Evolutionary conservation across 2,113 vertebrate genomes (phyloP), one percentile per base, ranked within the genome.

Genomic region (Silurus glanis): DNA sequence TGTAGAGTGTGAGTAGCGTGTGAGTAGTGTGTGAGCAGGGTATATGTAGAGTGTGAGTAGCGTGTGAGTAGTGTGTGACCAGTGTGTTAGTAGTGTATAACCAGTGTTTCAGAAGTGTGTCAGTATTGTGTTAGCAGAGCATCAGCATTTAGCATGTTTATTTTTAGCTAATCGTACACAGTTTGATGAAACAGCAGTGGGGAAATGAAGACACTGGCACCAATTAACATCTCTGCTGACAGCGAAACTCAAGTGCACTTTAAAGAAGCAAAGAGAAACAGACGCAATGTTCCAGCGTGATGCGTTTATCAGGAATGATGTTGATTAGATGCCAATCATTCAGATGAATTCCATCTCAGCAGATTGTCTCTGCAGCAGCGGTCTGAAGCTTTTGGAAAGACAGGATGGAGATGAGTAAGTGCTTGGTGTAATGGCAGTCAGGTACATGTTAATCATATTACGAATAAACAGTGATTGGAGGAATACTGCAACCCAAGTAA

Each of bases 391-490:
- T 55, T 25, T 55, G 12, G 13, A 53, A 76, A 13, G 49, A 53
- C n/a, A 25, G 74, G 51, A 16, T 6, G 4, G 23, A 76, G 49
- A 53, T 55, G 51, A 55, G 55, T 56, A 56, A 56, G 55, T 56
- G 55, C 53, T 7, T 8, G 9, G 51, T 0, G 12, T 76, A 55
- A 37, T 80, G 55, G 78, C 25, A 21, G 55, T 14, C 55, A 59
- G 55, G 55, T 80, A 16, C 78, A 59, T 80, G 55, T 37, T 80
- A 59, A 59, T 80, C 56, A 59, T 80, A 37, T 59, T 37, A 10
- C 2, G 4, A 59, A 6, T 59, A 59, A 80, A 80, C 78, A 80
- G 25, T 59, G 28, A 80, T 80, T 14, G 59, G 55, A 45, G 78
- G 14, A 80, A 19, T 12, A 80, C 25, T 80, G 25, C 55, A 21